Evolutionary conservation across 2,888 invertebrate genomes (phyloP).

Genomic region (Ypsolopha sequella): DNA sequence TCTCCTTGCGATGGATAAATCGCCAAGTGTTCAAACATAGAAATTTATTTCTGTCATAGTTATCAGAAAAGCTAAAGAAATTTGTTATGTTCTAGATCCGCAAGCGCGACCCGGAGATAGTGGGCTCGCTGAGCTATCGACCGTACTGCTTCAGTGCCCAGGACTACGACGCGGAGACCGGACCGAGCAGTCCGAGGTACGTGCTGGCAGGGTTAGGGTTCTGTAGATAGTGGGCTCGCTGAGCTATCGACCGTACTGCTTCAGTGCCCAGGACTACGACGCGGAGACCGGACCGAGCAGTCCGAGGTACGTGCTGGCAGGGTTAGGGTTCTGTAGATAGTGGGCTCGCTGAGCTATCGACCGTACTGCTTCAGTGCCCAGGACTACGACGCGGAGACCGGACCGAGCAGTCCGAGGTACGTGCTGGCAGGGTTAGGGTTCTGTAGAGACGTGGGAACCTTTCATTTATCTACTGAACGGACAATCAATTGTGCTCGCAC

Average conservation of each 20-base stretch:
- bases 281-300: constrained; percentile 62
- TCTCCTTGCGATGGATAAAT: too few species aligned
- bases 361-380: constrained; percentile 75
- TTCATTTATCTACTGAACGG: too few species aligned
- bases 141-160: constrained; percentile 75
- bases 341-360: constrained; percentile 82
- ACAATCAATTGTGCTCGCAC: too few species aligned
- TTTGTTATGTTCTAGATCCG: constrained; percentile 68
- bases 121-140: constrained; percentile 82
- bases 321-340: constrained; percentile 49
- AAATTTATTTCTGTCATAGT: too few species aligned
- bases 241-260: constrained; percentile 79
- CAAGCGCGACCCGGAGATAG: constrained; percentile 75
- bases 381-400: constrained; percentile 67
- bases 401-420: constrained; percentile 53
- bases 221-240: constrained; percentile 76
- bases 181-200: constrained; percentile 53
- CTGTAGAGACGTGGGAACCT: constrained; percentile 75
- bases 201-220: neutral
- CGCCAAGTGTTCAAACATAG: too few species aligned
- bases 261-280: constrained; percentile 70
- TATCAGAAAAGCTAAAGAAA: too few species aligned
- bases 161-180: constrained; percentile 67
- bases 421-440: neutral
- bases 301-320: constrained; percentile 38